Evolutionary conservation across 1,140 invertebrate species (phyloP).

Genomic region (Bombus ignitus): DNA sequence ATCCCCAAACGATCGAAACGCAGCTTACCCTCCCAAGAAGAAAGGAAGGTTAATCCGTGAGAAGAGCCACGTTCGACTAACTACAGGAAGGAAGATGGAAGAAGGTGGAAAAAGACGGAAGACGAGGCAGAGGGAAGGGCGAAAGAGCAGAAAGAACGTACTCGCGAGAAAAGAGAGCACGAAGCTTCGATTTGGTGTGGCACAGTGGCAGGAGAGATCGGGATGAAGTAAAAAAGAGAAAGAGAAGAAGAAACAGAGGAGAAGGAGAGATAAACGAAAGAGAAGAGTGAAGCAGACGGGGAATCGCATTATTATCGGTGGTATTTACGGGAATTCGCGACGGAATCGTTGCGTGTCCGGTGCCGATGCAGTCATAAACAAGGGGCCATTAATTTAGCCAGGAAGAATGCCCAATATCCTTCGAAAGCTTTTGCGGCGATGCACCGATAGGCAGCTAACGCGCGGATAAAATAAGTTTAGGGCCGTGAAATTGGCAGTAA

Average conservation of each 20-base stretch:
- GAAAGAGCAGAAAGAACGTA: too few species aligned
- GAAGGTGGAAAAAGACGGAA: not conserved
- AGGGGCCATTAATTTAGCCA: conserved; percentile 80
- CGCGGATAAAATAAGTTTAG: conserved; percentile 80
- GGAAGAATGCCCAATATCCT: conserved; percentile 80
- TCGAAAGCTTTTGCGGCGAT: conserved; percentile 67
- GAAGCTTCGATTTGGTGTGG: not conserved
- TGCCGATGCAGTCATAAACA: conserved; percentile 78
- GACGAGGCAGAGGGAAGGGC: not conserved
- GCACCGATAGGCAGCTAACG: conserved; percentile 73
- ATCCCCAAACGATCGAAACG: not conserved
- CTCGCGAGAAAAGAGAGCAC: not conserved
- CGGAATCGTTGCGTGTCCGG: conserved; percentile 80
- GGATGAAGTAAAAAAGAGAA: too few species aligned
- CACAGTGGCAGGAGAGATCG: not conserved
- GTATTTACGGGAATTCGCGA: conserved; percentile 77
- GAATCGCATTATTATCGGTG: conserved; percentile 70
- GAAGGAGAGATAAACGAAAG: not conserved
- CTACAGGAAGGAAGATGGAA: too few species aligned
- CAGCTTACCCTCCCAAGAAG: too few species aligned
- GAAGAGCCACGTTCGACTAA: too few species aligned
- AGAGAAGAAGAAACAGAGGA: not conserved
- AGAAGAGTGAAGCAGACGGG: not conserved
- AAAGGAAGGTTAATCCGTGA: too few species aligned
- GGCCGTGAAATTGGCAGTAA: conserved; percentile 83